phyloP scores from a whole-genome alignment of 2,797 vertebrate species.

The Limnodromus scolopaceus region DNA sequence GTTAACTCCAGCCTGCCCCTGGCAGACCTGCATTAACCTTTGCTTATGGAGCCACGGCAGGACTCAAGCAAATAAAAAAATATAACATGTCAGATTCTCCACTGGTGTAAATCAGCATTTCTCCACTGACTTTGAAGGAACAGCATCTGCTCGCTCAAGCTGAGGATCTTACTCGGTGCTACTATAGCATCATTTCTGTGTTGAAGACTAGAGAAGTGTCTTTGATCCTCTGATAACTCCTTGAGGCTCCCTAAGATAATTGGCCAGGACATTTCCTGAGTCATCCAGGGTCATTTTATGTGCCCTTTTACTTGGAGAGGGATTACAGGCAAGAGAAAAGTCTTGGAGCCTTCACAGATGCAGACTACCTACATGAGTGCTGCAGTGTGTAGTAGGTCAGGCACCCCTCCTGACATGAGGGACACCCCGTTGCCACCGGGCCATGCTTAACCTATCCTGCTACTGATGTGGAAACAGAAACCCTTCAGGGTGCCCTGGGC shows the following conservation, averaged over 20 bases:
- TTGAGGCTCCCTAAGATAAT: constrained; percentile 68
- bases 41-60: constrained; percentile 70
- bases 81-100: constrained; percentile 13
- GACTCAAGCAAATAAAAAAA: constrained; percentile 67
- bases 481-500: not conserved
- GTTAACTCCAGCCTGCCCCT: constrained; percentile 68
- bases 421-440: not conserved
- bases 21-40: constrained; percentile 68
- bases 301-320: constrained; percentile 61
- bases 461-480: constrained; percentile 20
- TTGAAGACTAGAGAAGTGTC: constrained; percentile 49
- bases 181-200: constrained; percentile 22
- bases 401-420: constrained; percentile 22
- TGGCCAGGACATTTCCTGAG: constrained; percentile 47
- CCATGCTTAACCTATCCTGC: not conserved
- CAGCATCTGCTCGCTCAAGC: not conserved
- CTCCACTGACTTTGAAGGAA: constrained; percentile 48
- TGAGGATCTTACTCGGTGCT: not conserved
- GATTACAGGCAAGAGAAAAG: constrained; percentile 50
- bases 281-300: constrained; percentile 54
- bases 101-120: constrained; percentile 45
- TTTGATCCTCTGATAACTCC: constrained; percentile 64
- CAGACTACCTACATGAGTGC: not conserved
- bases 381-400: not conserved
- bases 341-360: constrained; percentile 58